Conservation (phyloP, 2,888 invertebrate genomes). For the Cerceris rybyensis region DNA sequence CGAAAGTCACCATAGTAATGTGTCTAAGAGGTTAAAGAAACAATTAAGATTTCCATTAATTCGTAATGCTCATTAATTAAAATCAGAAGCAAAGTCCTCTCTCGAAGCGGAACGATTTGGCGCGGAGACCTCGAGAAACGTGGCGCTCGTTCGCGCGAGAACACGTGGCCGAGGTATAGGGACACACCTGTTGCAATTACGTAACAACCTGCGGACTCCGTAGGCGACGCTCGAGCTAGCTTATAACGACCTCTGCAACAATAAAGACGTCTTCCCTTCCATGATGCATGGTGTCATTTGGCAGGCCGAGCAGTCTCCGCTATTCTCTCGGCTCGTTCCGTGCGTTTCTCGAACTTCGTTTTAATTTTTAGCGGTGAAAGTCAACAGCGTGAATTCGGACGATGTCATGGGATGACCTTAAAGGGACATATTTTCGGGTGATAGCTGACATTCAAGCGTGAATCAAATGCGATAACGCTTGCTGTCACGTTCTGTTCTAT, state of each 20-base stretch:
- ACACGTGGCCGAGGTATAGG: conserved; percentile 51
- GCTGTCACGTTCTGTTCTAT: neutral
- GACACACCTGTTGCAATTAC: conserved; percentile 70
- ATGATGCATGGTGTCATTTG: conserved; percentile 60
- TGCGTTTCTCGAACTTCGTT: conserved; percentile 22
- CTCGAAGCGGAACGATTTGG: too few species aligned
- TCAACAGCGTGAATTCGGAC: conserved; percentile 41
- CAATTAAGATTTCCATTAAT: too few species aligned
- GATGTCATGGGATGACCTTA: conserved; percentile 30
- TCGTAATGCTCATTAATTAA: too few species aligned
- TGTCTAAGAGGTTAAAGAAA: too few species aligned
- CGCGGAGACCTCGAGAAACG: conserved; percentile 14
- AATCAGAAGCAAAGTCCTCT: too few species aligned
- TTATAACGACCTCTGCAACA: conserved; percentile 50
- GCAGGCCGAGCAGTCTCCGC: conserved; percentile 29
- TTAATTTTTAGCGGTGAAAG: conserved; percentile 49
- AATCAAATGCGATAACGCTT: neutral
- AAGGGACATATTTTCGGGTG: conserved; percentile 27
- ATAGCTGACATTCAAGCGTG: neutral
- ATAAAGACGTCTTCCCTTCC: conserved; percentile 61
- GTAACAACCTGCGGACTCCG: conserved; percentile 56
- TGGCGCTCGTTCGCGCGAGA: conserved; percentile 6
- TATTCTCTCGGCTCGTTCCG: conserved; percentile 39
- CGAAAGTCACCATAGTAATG: too few species aligned
- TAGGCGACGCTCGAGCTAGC: conserved; percentile 52